Percentiles rank a stretch among this genome's conserved stretches.
Conservation (phyloP, 2,888 invertebrate genomes). For the Miltochrista miniata region DNA sequence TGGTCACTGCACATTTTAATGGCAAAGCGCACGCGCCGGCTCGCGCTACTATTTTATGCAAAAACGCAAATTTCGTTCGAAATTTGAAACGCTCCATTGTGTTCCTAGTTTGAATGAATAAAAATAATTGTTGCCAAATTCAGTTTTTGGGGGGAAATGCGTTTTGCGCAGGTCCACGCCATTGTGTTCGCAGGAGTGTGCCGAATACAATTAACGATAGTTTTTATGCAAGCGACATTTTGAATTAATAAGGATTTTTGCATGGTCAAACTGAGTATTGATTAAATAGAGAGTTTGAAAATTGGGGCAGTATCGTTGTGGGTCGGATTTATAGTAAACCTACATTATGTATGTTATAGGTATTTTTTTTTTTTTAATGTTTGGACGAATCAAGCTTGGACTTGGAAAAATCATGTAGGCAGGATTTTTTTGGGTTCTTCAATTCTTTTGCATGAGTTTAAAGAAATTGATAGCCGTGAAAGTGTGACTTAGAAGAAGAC, state of each 20-base stretch:
- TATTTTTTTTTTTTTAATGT: too few species aligned
- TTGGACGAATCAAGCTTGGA: too few species aligned
- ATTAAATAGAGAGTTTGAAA: slow-evolving; percentile 46
- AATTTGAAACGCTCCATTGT: slow-evolving; percentile 83
- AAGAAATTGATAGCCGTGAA: too few species aligned
- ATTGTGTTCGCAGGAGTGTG: slow-evolving; percentile 61
- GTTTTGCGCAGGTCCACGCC: slow-evolving; percentile 47
- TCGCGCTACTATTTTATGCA: slow-evolving; percentile 75
- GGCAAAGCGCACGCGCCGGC: slow-evolving; percentile 71
- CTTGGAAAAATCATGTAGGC: too few species aligned
- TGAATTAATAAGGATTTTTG: slow-evolving; percentile 66
- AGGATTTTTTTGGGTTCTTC: too few species aligned
- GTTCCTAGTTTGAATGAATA: slow-evolving; percentile 64
- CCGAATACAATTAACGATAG: slow-evolving; percentile 69
- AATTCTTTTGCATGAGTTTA: too few species aligned
- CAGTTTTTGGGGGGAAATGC: slow-evolving; percentile 70
- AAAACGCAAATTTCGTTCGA: slow-evolving; percentile 82
- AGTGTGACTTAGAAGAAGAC: too few species aligned
- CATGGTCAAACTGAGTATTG: slow-evolving; percentile 62
- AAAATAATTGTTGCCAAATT: slow-evolving; percentile 75
- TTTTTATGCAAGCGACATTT: slow-evolving; percentile 74
- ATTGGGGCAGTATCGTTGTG: slow-evolving; percentile 33
- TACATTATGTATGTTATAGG: not conserved
- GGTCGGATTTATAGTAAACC: slow-evolving; percentile 13
- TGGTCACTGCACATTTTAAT: slow-evolving; percentile 59